phyloP scores from a whole-genome alignment of 2,888 invertebrate species.

The Lasioglossum figueresi region DNA sequence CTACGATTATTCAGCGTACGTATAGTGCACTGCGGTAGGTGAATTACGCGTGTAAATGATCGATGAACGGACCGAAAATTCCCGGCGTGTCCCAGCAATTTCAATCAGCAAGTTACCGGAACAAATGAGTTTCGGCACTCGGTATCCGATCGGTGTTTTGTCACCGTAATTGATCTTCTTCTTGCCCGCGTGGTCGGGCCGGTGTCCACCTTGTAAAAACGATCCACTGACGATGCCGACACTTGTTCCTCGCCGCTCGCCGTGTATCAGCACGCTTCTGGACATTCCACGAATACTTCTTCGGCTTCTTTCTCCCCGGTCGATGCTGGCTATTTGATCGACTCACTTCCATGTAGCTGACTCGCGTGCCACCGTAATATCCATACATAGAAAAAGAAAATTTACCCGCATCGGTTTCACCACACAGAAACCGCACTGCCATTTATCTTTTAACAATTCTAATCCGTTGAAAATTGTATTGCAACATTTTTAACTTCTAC shows the following conservation, averaged over 20 bases:
- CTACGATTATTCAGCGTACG: not conserved
- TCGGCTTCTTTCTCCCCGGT: conserved; percentile 20
- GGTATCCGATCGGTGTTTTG: conserved; percentile 65
- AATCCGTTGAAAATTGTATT: not conserved
- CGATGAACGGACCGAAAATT: not conserved
- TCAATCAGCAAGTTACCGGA: conserved; percentile 10
- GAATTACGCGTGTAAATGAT: not conserved
- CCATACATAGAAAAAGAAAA: not conserved
- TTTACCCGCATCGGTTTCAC: not conserved
- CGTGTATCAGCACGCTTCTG: conserved; percentile 58
- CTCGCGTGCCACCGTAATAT: not conserved
- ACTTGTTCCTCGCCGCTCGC: conserved; percentile 58
- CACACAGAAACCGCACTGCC: not conserved
- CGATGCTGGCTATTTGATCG: conserved; percentile 7
- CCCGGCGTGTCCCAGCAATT: not conserved
- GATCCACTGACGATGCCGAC: conserved; percentile 59
- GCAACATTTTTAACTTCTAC: too few relatives aligned
- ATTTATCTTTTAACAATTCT: not conserved
- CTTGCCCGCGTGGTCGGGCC: conserved; percentile 77
- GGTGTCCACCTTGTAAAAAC: conserved; percentile 73
- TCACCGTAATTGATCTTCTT: conserved; percentile 80
- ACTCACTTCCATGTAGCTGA: not conserved
- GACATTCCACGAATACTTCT: conserved; percentile 45
- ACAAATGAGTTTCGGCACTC: conserved; percentile 46
- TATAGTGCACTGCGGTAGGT: not conserved